Percentiles rank a stretch among this genome's conserved stretches.
phyloP scores from a whole-genome alignment of 2,888 invertebrate species.

The Choristoneura rosaceana region DNA sequence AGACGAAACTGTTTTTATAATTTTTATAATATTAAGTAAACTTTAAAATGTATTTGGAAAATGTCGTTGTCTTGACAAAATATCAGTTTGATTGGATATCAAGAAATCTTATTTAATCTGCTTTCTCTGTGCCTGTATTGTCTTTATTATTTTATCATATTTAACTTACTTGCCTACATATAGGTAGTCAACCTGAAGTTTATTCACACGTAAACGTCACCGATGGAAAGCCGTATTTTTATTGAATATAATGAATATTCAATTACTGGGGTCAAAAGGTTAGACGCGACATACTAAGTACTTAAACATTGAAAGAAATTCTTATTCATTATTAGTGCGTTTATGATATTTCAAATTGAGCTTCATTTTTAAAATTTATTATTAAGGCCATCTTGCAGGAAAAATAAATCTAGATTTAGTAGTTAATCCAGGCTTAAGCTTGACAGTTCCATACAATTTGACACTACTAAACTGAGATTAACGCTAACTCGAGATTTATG shows the following conservation, averaged over 20 bases:
- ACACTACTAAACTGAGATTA: too few species aligned
- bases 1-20: too few species aligned
- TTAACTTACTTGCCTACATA: slow-evolving; percentile 2
- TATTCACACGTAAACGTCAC: slow-evolving; percentile 30
- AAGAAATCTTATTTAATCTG: background rate
- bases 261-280: slow-evolving; percentile 17
- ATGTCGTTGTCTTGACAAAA: too few species aligned
- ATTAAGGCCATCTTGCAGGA: too few species aligned
- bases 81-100: background rate
- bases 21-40: too few species aligned
- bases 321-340: background rate
- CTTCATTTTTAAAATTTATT: background rate
- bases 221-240: slow-evolving; percentile 29
- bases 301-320: background rate
- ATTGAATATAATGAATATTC: slow-evolving; percentile 36
- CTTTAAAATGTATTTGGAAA: too few species aligned
- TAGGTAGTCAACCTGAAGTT: slow-evolving; percentile 24
- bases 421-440: too few species aligned
- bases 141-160: background rate
- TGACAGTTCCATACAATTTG: too few species aligned
- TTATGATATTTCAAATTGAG: background rate
- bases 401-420: too few species aligned
- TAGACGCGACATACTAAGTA: background rate
- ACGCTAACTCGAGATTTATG: too few species aligned
- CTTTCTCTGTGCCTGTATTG: background rate